A percentile compares a stretch with the other conserved stretches of the same genome.
Conservation (phyloP, 2,888 invertebrate genomes). For the Eupithecia centaureata region DNA sequence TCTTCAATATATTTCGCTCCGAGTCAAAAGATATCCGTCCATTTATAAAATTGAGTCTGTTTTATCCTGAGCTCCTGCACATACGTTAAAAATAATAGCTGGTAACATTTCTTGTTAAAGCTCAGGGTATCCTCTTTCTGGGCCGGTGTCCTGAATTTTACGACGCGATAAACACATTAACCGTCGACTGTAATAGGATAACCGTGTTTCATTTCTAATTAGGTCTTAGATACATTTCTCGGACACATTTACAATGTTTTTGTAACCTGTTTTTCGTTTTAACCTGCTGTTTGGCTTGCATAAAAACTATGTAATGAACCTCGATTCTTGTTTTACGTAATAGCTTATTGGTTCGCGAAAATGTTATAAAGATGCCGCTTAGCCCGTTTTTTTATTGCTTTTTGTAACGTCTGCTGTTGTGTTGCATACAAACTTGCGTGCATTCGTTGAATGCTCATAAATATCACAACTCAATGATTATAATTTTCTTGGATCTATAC, state of each 20-base stretch:
- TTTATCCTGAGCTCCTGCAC: background rate
- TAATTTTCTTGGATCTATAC: background rate
- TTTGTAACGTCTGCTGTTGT: constrained; percentile 13
- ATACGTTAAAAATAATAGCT: background rate
- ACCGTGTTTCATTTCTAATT: constrained; percentile 70
- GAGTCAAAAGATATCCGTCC: background rate
- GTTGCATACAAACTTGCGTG: constrained; percentile 4
- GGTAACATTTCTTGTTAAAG: constrained; percentile 15
- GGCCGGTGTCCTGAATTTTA: constrained; percentile 39
- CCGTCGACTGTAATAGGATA: constrained; percentile 54
- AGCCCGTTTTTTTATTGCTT: constrained; percentile 35
- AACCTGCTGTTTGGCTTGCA: constrained; percentile 36
- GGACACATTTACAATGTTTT: constrained; percentile 62
- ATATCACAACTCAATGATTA: background rate
- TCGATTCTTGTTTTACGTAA: constrained; percentile 42
- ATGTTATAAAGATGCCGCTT: constrained; percentile 33
- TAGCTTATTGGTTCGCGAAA: constrained; percentile 39
- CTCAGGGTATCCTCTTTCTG: constrained; percentile 31
- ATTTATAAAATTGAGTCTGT: background rate
- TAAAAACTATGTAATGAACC: constrained; percentile 45
- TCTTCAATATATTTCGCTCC: background rate
- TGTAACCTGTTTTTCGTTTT: constrained; percentile 50
- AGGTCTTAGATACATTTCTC: constrained; percentile 61
- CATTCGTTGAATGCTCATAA: background rate
- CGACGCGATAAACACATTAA: constrained; percentile 39